Base-by-base conservation (phyloP, 2,113 vertebrate genomes). In the Cottus gobio region DNA sequence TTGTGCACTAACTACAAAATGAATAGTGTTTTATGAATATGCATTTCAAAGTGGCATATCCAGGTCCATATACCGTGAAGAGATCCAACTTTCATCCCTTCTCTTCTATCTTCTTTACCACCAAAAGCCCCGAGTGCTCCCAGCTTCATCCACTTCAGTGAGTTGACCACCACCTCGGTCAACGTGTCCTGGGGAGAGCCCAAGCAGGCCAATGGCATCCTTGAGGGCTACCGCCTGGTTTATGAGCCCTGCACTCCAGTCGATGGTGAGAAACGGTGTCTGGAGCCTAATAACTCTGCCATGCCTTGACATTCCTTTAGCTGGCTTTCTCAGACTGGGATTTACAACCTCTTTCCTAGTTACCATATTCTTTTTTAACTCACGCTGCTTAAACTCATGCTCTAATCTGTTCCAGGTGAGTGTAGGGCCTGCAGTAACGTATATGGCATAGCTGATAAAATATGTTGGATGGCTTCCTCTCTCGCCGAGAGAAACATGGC, bases 111-210 rank as follows among this genome's bases (percentile, higher is more conserved):
- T 67, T 60, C 75, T 42, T 84, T 71, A 5, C 54, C 44, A 34
- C 78, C 39, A 2, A 0, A 92, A 99, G 98, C 97, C 2, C 98
- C 98, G 75, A 98, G 96, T 0, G 93, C 96, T 18, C 97, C 98
- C 0, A 88, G 94, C 89, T 95, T 95, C 20, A 96, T 99, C 91
- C 95, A 95, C 71, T 99, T 99, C 93, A 97, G 97, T 5, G 98
- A 99, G 85, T 88, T 99, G 91, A 99, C 98, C 93, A 99, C 98
- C n/a, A 98, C 97, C 0, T 99, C 98, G 0, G 97, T 99, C 91
- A 99, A 99, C 3, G 96, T 99, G 93, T 99, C 98, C 83, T 99
- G 98, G 98, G 98, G 96, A 46, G 96, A 96, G 0, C 98, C 98
- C 0, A 92, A 89, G 2, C 96, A 96, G 88, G 97, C 97, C 93